Evolutionary conservation across 30 jellyfish, hydroid and myxozoan genomes (phyloP).

Genomic region (Turritopsis rubra): DNA sequence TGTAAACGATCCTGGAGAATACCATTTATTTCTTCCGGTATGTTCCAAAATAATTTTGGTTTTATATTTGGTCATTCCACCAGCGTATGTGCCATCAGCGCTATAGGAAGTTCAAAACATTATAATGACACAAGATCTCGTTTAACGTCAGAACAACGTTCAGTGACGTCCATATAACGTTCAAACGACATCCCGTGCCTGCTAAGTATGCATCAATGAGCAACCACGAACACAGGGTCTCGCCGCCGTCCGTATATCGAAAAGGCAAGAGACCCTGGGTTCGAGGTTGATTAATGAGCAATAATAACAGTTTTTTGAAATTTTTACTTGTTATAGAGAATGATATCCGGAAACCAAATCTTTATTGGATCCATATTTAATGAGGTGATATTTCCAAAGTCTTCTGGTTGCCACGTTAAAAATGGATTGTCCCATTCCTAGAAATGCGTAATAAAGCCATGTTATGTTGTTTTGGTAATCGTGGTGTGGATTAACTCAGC

Average conservation of each 20-base stretch:
- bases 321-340: conserved; percentile 73
- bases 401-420: conserved; percentile 5
- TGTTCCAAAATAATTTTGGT: conserved; percentile 48
- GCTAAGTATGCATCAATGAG: too few species aligned
- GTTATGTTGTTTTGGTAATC: too few species aligned
- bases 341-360: conserved; percentile 87
- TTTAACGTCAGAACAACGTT: not conserved
- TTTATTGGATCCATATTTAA: conserved; percentile 54
- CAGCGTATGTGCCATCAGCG: conserved; percentile 71
- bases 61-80: conserved; percentile 77
- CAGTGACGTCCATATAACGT: too few species aligned
- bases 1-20: conserved; percentile 72
- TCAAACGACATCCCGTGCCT: too few species aligned
- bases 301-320: not conserved
- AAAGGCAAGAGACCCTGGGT: too few species aligned
- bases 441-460: not conserved
- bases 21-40: conserved; percentile 67
- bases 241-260: too few species aligned
- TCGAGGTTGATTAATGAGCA: too few species aligned
- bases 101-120: conserved; percentile 24
- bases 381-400: not conserved
- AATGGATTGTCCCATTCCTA: conserved; percentile 6
- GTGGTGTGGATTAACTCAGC: too few species aligned
- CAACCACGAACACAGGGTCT: too few species aligned
- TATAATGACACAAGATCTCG: not conserved